Percentiles rank a stretch among this genome's conserved stretches.
Conservation (phyloP, 2,888 invertebrate species). For the Ernsta delagoae region DNA sequence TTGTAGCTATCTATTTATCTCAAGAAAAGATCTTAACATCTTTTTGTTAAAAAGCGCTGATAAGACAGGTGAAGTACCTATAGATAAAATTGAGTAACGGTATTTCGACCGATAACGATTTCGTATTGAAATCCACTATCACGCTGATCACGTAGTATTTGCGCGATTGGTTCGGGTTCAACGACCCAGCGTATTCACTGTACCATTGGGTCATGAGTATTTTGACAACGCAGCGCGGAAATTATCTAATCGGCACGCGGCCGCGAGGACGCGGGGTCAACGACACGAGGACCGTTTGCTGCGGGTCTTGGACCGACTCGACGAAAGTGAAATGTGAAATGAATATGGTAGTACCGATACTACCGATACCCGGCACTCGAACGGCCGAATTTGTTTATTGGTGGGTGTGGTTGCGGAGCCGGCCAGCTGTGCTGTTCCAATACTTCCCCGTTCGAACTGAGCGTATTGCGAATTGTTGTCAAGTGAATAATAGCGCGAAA, state of each 20-base stretch:
- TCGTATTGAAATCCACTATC: conserved; percentile 50
- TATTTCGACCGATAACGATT: conserved; percentile 63
- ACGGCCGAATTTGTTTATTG: conserved; percentile 65
- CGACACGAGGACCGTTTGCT: conserved; percentile 68
- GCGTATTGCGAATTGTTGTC: conserved; percentile 9
- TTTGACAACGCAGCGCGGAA: conserved; percentile 83
- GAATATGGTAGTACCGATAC: conserved; percentile 54
- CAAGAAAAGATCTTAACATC: no score
- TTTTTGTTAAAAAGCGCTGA: conserved; percentile 11
- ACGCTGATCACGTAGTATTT: conserved; percentile 61
- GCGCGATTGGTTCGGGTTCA: conserved; percentile 66
- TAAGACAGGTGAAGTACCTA: conserved; percentile 17
- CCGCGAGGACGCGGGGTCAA: conserved; percentile 78
- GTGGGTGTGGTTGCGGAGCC: conserved; percentile 51
- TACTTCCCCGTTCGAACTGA: conserved; percentile 25
- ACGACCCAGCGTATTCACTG: conserved; percentile 75
- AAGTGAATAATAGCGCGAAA: conserved; percentile 6
- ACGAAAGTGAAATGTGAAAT: conserved; percentile 81
- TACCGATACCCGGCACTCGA: conserved; percentile 47
- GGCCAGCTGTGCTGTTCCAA: conserved; percentile 29
- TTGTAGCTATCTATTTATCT: no score
- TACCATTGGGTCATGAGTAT: conserved; percentile 84
- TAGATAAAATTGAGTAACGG: conserved; percentile 46
- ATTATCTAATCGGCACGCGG: conserved; percentile 84
- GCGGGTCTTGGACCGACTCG: conserved; percentile 59